These are phyloP conservation scores for Microchrysa polita DNA, from an alignment of 2,888 invertebrate genomes.

Conservation along the genomic window DNA sequence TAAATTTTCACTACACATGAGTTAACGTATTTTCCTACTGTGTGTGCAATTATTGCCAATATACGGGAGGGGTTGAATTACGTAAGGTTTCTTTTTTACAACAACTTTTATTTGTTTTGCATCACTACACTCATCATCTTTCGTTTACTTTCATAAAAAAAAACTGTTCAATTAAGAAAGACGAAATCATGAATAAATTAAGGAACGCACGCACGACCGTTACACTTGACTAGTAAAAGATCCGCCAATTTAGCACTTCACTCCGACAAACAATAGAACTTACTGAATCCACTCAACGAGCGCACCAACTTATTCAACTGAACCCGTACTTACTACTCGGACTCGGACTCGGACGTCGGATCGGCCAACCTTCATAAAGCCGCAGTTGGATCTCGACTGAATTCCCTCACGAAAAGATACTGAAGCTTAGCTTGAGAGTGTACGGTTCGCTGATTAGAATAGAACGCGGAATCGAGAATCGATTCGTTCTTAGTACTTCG, in stretches of 20 bases:
- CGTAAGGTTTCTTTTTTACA: conserved; percentile 1
- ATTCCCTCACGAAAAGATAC: conserved; percentile 13
- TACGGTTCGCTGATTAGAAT: no score
- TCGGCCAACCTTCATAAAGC: conserved; percentile 9
- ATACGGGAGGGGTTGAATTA: not conserved
- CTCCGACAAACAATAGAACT: not conserved
- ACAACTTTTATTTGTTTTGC: not conserved
- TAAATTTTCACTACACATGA: conserved; percentile 33
- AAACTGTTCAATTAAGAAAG: not conserved
- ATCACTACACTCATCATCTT: not conserved
- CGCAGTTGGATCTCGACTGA: conserved; percentile 44
- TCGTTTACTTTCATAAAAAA: not conserved
- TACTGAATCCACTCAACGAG: not conserved
- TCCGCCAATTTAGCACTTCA: conserved; percentile 27
- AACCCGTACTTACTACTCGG: no score
- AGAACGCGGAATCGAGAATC: no score
- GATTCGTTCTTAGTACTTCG: no score
- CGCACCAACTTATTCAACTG: no score
- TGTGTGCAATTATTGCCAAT: conserved; percentile 2
- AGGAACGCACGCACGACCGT: conserved; percentile 11
- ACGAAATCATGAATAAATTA: conserved; percentile 17
- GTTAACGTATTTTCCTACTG: not conserved
- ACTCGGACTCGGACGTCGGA: not conserved
- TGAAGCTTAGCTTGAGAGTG: conserved; percentile 17
- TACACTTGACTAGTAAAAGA: conserved; percentile 4